phyloP scores from a whole-genome alignment of 2,888 invertebrate genomes.

The Argyresthia goedartella region DNA sequence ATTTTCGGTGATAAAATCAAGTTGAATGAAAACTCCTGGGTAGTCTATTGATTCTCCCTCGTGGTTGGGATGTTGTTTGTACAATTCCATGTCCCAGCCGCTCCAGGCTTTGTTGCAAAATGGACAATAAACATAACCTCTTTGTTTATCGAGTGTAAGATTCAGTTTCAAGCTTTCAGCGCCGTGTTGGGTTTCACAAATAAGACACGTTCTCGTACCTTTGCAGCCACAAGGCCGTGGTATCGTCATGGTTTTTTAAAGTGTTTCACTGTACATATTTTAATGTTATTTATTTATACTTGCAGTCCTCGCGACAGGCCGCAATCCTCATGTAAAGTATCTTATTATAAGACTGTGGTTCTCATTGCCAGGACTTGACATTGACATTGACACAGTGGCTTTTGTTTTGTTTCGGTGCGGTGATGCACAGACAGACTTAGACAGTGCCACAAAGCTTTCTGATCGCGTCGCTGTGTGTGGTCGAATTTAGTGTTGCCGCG shows the following conservation, averaged over 20 bases:
- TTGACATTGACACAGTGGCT: no score
- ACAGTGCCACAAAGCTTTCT: no score
- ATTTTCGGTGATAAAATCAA: constrained; percentile 78
- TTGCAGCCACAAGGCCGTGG: constrained; percentile 91
- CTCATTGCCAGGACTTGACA: no score
- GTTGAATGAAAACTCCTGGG: constrained; percentile 77
- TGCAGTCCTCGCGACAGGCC: no score
- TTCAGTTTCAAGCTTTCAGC: constrained; percentile 42
- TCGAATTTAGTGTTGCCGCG: no score
- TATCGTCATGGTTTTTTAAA: constrained; percentile 67
- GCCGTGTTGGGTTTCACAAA: constrained; percentile 80
- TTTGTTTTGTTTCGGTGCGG: no score
- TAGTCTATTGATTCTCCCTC: constrained; percentile 69
- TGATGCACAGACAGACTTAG: no score
- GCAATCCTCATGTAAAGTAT: no score
- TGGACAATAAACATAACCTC: constrained; percentile 82
- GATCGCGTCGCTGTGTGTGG: no score
- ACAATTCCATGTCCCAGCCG: constrained; percentile 76
- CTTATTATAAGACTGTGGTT: no score
- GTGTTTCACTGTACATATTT: no score
- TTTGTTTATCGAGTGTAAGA: constrained; percentile 55
- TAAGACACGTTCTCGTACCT: constrained; percentile 88
- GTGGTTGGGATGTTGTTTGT: constrained; percentile 78
- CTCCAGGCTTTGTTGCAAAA: constrained; percentile 81
- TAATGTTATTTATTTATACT: no score